A percentile compares a stretch with the other conserved stretches of the same genome.
Evolutionary conservation across 2,797 vertebrate genomes (phyloP).

Genomic region (Xyrichtys novacula): DNA sequence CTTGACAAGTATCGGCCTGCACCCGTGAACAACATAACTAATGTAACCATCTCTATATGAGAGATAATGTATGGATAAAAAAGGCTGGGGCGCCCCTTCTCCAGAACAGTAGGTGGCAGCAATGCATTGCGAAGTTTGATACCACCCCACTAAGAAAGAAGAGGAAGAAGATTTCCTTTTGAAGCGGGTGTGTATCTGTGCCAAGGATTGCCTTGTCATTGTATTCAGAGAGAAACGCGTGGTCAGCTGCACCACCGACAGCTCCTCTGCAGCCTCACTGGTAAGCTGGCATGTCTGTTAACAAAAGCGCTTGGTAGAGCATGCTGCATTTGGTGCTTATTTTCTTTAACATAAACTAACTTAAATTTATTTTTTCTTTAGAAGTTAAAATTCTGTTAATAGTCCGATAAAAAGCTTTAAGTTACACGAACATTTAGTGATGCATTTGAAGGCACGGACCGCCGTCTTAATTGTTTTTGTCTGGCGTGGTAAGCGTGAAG

Average conservation of each 20-base stretch:
- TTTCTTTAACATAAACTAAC: not conserved
- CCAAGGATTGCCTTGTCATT: conserved; percentile 70
- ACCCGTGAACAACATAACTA: too few species aligned
- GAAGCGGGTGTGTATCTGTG: conserved; percentile 38
- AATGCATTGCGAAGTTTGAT: not conserved
- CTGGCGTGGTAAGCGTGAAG: conserved; percentile 48
- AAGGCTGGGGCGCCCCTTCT: too few species aligned
- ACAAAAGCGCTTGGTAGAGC: not conserved
- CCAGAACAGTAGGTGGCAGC: not conserved
- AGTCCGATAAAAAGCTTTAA: too few species aligned
- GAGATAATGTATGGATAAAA: too few species aligned
- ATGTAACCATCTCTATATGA: too few species aligned
- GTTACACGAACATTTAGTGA: conserved; percentile 10
- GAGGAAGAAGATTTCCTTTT: conserved; percentile 47
- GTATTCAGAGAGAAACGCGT: conserved; percentile 65
- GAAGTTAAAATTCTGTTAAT: too few species aligned
- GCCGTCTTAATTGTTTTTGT: conserved; percentile 65
- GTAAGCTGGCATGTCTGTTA: conserved; percentile 61
- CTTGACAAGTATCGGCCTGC: too few species aligned
- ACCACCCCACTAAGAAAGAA: not conserved
- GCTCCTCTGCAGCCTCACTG: conserved; percentile 50
- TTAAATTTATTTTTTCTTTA: not conserved
- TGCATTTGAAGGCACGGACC: not conserved
- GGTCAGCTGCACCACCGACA: conserved; percentile 60
- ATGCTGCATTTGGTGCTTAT: not conserved